A percentile compares a stretch with the other conserved stretches of the same genome.
These are phyloP conservation scores for Blera fallax DNA, from an alignment of 2,888 invertebrate genomes.

Conservation along the genomic window DNA sequence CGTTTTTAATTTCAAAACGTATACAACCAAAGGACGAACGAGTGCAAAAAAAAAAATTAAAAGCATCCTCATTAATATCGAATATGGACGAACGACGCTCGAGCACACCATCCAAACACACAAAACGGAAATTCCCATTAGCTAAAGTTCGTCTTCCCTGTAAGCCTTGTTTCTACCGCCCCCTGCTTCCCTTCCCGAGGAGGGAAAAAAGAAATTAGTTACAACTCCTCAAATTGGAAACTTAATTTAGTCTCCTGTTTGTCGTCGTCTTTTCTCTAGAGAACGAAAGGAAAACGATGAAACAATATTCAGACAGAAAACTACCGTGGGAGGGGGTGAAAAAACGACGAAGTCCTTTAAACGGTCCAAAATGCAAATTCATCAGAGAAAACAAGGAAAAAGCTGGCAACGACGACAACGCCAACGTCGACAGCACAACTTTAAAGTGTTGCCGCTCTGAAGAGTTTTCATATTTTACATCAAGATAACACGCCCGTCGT, in stretches of 20 bases:
- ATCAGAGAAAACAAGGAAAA: slow-evolving; percentile 36
- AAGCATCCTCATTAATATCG: slow-evolving; percentile 68
- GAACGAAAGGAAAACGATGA: neutral
- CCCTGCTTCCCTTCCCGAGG: neutral
- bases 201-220: slow-evolving; percentile 59
- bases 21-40: neutral
- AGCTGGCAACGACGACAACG: slow-evolving; percentile 6
- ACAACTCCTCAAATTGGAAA: slow-evolving; percentile 72
- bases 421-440: slow-evolving; percentile 28
- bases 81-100: slow-evolving; percentile 46
- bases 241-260: slow-evolving; percentile 65
- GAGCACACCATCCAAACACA: slow-evolving; percentile 43
- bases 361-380: slow-evolving; percentile 70
- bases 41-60: slow-evolving; percentile 28
- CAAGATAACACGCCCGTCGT: slow-evolving; percentile 49
- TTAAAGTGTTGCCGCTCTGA: slow-evolving; percentile 61
- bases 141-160: slow-evolving; percentile 59
- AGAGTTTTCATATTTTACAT: slow-evolving; percentile 68
- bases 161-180: neutral
- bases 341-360: slow-evolving; percentile 46
- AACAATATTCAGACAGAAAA: slow-evolving; percentile 27
- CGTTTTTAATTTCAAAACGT: neutral
- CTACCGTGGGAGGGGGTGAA: neutral
- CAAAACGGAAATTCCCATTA: slow-evolving; percentile 68
- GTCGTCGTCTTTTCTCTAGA: slow-evolving; percentile 23